Evolutionary conservation across 2,888 invertebrate species (phyloP).

Genomic region (Abrostola triplasia): DNA sequence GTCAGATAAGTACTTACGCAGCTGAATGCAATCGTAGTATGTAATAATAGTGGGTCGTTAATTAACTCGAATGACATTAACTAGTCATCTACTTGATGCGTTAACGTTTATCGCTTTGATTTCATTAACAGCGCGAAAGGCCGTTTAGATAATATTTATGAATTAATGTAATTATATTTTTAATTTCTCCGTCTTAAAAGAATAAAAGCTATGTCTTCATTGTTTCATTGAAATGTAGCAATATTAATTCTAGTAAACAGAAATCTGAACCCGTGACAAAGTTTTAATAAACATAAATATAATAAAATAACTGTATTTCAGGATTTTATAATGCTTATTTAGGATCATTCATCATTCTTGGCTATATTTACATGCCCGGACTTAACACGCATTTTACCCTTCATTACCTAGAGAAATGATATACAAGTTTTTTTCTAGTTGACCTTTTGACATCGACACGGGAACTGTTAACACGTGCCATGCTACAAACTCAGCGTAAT

Average conservation of each 20-base stretch:
- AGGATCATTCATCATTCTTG: no score
- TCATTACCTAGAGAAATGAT: conserved; percentile 14
- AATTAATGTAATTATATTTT: neutral
- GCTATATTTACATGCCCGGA: neutral
- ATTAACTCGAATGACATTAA: conserved; percentile 18
- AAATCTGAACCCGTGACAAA: no score
- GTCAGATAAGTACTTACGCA: conserved; percentile 9
- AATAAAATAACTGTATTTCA: no score
- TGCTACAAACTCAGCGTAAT: conserved; percentile 31
- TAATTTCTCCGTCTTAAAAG: neutral
- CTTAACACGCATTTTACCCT: conserved; percentile 22
- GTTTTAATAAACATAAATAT: no score
- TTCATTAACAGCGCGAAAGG: neutral
- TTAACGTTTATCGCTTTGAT: conserved; percentile 7
- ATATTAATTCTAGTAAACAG: no score
- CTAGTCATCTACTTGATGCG: conserved; percentile 7
- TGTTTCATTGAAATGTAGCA: no score
- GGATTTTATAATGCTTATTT: no score
- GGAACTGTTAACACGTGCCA: conserved; percentile 34
- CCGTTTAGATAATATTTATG: neutral
- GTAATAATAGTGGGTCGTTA: conserved; percentile 15
- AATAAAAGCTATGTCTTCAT: no score
- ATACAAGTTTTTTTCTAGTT: conserved; percentile 27
- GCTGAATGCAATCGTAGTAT: conserved; percentile 23
- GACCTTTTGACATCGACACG: conserved; percentile 33